These are phyloP conservation scores for Ostrea edulis DNA, from an alignment of 1,140 invertebrate species.

Conservation along the genomic window DNA sequence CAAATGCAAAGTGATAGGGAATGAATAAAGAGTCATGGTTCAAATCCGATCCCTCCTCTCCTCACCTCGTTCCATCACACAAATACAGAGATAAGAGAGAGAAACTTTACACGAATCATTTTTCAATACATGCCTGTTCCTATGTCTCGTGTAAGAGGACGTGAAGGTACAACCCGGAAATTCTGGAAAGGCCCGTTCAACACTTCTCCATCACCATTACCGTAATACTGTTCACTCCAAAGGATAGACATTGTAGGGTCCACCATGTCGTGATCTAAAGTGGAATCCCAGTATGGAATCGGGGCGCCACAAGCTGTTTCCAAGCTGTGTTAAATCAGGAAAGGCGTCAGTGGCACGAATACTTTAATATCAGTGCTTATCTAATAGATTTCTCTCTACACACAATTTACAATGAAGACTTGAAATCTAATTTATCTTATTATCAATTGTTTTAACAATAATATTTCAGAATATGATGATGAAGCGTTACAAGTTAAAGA, in stretches of 20 bases:
- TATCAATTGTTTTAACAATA: too few relatives aligned
- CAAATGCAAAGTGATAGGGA: too few relatives aligned
- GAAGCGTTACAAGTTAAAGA: too few relatives aligned
- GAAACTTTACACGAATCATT: background rate
- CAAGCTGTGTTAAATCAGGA: conserved; percentile 60
- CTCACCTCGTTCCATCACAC: too few relatives aligned
- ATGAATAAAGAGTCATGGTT: too few relatives aligned
- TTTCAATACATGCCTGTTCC: background rate
- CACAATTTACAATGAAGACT: too few relatives aligned
- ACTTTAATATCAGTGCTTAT: too few relatives aligned
- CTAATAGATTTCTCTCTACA: background rate
- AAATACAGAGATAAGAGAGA: too few relatives aligned
- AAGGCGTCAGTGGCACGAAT: too few relatives aligned
- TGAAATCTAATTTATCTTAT: too few relatives aligned
- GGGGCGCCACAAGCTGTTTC: conserved; percentile 70
- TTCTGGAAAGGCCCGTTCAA: conserved; percentile 74
- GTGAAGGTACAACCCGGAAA: conserved; percentile 54
- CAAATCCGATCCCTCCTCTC: too few relatives aligned
- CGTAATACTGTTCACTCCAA: conserved; percentile 75
- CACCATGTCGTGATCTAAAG: conserved; percentile 74
- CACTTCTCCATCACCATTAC: conserved; percentile 78
- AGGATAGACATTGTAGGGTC: conserved; percentile 76
- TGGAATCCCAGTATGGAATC: conserved; percentile 79
- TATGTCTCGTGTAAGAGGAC: conserved; percentile 60
- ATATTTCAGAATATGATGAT: too few relatives aligned